These are phyloP conservation scores for Coluber constrictor DNA, from an alignment of 2,797 vertebrate genomes.

Conservation along the genomic window DNA sequence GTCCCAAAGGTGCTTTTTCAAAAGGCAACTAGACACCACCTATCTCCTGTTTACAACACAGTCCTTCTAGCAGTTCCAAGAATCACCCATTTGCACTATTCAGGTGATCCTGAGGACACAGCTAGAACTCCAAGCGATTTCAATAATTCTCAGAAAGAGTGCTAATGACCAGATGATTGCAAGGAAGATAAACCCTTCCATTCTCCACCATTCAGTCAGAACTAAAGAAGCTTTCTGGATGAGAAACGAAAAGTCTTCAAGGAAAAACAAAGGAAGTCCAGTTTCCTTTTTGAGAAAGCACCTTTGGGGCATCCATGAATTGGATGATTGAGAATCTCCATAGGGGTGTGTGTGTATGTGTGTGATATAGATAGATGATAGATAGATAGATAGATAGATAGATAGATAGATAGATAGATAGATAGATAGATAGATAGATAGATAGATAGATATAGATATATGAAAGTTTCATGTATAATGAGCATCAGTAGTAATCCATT, in stretches of 20 bases:
- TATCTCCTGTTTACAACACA: neutral
- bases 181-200: neutral
- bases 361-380: no score
- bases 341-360: no score
- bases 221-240: neutral
- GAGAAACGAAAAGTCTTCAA: neutral
- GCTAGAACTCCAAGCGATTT: neutral
- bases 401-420: no score
- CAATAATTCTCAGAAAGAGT: neutral
- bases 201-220: neutral
- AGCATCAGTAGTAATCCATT: neutral
- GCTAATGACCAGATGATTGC: neutral
- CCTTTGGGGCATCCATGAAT: neutral
- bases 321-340: neutral
- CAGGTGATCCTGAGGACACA: neutral
- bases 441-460: no score
- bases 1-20: neutral
- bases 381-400: no score
- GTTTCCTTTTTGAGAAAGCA: neutral
- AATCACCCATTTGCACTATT: neutral
- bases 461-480: neutral
- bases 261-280: neutral
- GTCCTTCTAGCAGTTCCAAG: neutral
- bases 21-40: neutral
- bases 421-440: no score